A percentile compares a stretch with the other conserved stretches of the same genome.
Evolutionary conservation across 2,113 vertebrate species (phyloP).

Genomic region (Daboia siamensis): DNA sequence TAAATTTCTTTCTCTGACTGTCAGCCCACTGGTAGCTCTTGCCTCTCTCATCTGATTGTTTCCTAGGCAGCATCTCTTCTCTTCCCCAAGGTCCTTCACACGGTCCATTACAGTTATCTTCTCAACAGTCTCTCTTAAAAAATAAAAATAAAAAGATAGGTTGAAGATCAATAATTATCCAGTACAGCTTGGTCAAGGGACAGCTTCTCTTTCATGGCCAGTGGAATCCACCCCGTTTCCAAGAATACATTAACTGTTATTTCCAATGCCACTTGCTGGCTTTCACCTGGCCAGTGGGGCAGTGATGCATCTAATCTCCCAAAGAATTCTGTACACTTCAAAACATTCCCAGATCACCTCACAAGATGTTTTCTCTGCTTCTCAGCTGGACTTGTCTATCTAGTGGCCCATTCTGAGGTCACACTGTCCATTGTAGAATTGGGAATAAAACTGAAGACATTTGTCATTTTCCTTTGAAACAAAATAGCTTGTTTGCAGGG

Average conservation of each 20-base stretch:
- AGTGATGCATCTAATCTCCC: neutral
- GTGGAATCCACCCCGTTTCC: neutral
- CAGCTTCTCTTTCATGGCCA: neutral
- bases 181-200: neutral
- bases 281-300: neutral
- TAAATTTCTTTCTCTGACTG: neutral
- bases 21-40: neutral
- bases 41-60: neutral
- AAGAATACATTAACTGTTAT: neutral
- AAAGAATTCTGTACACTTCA: neutral
- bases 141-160: neutral
- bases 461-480: neutral
- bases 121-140: neutral
- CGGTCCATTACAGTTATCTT: neutral
- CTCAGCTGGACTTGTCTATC: neutral
- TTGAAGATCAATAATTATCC: neutral
- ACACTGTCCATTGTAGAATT: neutral
- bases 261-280: neutral
- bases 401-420: neutral
- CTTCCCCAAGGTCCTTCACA: neutral
- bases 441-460: neutral
- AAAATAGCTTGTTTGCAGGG: neutral
- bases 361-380: neutral
- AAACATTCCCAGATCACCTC: neutral
- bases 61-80: neutral